Conservation (phyloP, 2,113 vertebrate genomes). For the Brachypodius melanocephalos region DNA sequence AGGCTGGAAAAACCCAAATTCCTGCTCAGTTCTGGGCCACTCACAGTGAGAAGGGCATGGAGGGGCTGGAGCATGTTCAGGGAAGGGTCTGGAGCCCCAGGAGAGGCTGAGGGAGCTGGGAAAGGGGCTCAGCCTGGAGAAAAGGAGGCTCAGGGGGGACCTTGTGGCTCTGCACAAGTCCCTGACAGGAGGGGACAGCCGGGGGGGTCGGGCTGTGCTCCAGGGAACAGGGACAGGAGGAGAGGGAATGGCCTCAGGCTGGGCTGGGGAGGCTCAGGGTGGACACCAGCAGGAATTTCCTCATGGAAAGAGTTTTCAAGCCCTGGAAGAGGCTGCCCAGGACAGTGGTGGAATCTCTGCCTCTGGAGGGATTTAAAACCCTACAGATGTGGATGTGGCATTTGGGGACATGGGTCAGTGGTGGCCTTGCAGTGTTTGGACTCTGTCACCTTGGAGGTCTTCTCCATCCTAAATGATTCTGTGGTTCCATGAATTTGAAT, state of each 20-base stretch:
- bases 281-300: neutral
- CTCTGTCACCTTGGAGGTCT: fast-evolving
- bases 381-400: neutral
- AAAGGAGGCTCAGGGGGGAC: neutral
- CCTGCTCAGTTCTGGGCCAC: neutral
- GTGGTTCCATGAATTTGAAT: neutral
- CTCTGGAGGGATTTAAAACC: neutral
- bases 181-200: neutral
- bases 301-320: fast-evolving
- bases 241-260: neutral
- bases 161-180: neutral
- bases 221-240: neutral
- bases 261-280: fast-evolving
- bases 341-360: neutral
- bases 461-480: neutral
- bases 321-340: neutral
- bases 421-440: neutral
- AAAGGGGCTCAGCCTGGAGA: neutral
- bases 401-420: no score
- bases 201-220: neutral
- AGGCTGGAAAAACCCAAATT: neutral
- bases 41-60: neutral
- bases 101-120: neutral
- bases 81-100: neutral
- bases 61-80: neutral